Evolutionary conservation across 2,888 invertebrate species (phyloP).

Genomic region (Tethea ocularis): DNA sequence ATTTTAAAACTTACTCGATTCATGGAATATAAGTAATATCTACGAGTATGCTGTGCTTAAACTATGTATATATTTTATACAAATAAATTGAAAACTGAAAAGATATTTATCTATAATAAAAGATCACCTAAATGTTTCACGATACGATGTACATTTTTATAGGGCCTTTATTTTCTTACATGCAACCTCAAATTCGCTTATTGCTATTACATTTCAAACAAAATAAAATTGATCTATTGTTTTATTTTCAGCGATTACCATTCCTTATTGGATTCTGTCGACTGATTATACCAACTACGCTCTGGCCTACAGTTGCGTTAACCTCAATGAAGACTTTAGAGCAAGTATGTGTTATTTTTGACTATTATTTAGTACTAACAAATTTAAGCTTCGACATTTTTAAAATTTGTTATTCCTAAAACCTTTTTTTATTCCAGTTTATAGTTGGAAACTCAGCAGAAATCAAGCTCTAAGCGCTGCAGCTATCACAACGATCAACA

Average conservation of each 20-base stretch:
- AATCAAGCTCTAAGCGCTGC: constrained; percentile 36
- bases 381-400: neutral
- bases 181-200: no score
- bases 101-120: no score
- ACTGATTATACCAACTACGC: constrained; percentile 85
- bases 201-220: no score
- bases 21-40: no score
- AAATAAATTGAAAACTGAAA: no score
- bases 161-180: constrained; percentile 22
- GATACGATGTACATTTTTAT: no score
- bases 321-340: constrained; percentile 41
- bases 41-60: no score
- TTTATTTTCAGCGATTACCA: constrained; percentile 32
- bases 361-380: neutral
- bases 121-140: no score
- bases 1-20: no score
- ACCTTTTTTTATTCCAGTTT: constrained; percentile 41
- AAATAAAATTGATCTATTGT: no score
- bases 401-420: neutral
- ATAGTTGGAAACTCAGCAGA: constrained; percentile 69
- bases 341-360: constrained; percentile 37
- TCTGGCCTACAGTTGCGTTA: constrained; percentile 85
- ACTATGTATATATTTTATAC: no score
- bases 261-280: constrained; percentile 59
- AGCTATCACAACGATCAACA: constrained; percentile 42